phyloP scores from a whole-genome alignment of 2,113 vertebrate species.

The Vimba vimba region DNA sequence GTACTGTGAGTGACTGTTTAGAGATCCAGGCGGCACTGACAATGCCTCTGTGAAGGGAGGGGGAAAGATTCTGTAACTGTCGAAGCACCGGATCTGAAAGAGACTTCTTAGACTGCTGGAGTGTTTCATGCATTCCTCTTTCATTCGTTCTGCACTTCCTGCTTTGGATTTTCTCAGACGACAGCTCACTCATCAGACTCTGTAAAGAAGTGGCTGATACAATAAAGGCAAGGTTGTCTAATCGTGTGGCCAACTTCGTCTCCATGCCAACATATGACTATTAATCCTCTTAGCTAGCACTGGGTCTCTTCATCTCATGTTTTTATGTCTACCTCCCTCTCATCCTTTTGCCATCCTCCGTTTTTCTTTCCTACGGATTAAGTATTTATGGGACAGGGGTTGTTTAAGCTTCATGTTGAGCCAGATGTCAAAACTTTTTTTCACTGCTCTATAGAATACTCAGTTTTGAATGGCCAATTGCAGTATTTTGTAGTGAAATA shows the following conservation, averaged over 20 bases:
- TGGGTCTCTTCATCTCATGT: conserved; percentile 30
- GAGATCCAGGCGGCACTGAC: conserved; percentile 32
- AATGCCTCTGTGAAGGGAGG: conserved; percentile 5
- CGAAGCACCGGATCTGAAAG: conserved; percentile 33
- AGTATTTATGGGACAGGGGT: not conserved
- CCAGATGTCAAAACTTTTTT: conserved; percentile 10
- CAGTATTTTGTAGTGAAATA: not conserved
- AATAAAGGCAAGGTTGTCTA: conserved; percentile 40
- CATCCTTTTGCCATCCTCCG: not conserved
- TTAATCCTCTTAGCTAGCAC: conserved; percentile 40
- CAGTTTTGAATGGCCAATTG: not conserved
- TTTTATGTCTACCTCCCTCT: conserved; percentile 26
- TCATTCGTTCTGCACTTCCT: conserved; percentile 41
- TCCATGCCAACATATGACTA: conserved; percentile 40
- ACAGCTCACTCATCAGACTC: conserved; percentile 32
- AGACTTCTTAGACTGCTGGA: conserved; percentile 43
- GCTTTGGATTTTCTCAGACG: conserved; percentile 37
- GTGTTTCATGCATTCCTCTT: conserved; percentile 23
- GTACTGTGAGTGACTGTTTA: conserved; percentile 39
- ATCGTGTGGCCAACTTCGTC: conserved; percentile 32
- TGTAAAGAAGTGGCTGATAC: conserved; percentile 31
- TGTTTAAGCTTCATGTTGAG: conserved; percentile 13
- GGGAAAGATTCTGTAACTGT: conserved; percentile 36
- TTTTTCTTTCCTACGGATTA: conserved; percentile 15
- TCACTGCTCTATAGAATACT: not conserved